Percentiles rank a stretch among this genome's conserved stretches.
phyloP scores from a whole-genome alignment of 2,888 invertebrate genomes.

The Phragmatobia fuliginosa region DNA sequence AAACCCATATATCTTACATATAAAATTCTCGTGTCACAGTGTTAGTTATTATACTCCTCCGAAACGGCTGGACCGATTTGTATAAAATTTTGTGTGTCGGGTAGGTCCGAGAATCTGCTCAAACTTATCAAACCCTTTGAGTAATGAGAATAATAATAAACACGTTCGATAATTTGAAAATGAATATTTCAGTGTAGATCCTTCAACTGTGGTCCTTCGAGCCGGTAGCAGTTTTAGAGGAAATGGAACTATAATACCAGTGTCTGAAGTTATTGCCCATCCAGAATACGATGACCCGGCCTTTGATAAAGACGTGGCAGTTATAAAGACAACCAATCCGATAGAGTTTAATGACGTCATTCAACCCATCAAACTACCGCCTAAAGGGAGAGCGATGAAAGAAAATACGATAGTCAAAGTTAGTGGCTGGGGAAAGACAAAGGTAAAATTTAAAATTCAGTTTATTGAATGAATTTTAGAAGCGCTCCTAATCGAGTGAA shows the following conservation, averaged over 20 bases:
- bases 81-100: too few relatives aligned
- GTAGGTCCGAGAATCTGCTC: too few relatives aligned
- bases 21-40: too few relatives aligned
- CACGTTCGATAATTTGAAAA: neutral
- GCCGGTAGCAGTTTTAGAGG: conserved; percentile 78
- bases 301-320: conserved; percentile 79
- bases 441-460: conserved; percentile 52
- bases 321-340: conserved; percentile 72
- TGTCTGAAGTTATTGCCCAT: conserved; percentile 73
- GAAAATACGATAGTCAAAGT: conserved; percentile 63
- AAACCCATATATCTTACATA: too few relatives aligned
- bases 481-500: too few relatives aligned
- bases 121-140: too few relatives aligned
- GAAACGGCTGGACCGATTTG: too few relatives aligned
- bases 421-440: conserved; percentile 77
- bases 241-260: conserved; percentile 77
- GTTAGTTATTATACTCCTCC: too few relatives aligned
- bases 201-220: conserved; percentile 45
- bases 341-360: conserved; percentile 69
- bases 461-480: too few relatives aligned
- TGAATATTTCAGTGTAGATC: conserved; percentile 20
- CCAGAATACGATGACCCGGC: conserved; percentile 70
- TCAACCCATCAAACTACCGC: conserved; percentile 66
- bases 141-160: too few relatives aligned
- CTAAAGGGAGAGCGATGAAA: conserved; percentile 52